phyloP scores from a whole-genome alignment of 2,888 invertebrate genomes.

The Trissonchulus latispiculum region DNA sequence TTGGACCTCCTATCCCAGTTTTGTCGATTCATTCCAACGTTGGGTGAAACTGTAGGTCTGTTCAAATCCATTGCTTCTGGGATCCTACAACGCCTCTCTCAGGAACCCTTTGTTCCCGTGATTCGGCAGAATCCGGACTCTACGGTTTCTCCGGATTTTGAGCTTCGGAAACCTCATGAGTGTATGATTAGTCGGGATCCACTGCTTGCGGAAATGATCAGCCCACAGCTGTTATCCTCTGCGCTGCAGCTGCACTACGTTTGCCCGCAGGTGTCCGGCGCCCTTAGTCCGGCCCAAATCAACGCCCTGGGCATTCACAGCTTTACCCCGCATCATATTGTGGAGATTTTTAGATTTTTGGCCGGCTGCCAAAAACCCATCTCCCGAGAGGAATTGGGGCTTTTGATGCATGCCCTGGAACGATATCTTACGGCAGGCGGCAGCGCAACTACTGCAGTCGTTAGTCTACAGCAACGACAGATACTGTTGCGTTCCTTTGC shows the following conservation, averaged over 20 bases:
- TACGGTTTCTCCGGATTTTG: neutral
- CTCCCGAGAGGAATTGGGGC: neutral
- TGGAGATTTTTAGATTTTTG: neutral
- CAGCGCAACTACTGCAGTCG: no score
- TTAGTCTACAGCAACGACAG: neutral
- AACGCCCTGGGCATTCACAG: neutral
- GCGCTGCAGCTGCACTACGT: neutral
- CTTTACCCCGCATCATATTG: neutral
- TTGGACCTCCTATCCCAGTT: neutral
- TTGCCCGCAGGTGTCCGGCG: neutral
- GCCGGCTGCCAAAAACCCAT: neutral
- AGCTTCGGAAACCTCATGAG: neutral
- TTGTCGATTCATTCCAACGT: neutral
- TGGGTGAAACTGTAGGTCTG: neutral
- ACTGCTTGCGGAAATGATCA: neutral
- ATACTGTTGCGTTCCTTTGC: neutral
- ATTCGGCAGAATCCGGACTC: neutral
- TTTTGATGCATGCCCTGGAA: neutral
- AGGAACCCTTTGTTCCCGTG: neutral
- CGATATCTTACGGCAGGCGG: neutral
- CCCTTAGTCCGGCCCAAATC: neutral
- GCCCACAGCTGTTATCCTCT: neutral
- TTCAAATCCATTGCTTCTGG: neutral
- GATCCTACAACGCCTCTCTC: neutral
- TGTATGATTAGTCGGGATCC: conserved; percentile 1